Conservation (phyloP, 2,113 vertebrate genomes). For the Hymenochirus boettgeri region DNA sequence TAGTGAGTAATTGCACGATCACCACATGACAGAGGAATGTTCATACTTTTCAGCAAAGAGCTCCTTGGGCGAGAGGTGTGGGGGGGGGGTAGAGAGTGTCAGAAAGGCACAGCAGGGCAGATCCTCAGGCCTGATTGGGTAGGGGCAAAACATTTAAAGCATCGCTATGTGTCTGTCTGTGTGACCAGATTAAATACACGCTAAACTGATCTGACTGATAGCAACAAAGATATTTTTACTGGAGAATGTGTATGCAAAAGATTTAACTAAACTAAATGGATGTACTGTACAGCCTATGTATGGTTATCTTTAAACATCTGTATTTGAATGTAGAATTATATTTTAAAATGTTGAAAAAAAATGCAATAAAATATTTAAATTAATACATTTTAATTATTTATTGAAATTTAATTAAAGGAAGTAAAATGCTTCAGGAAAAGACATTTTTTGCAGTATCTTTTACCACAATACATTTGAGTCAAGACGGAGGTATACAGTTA, state of each 20-base stretch:
- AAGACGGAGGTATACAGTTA: too few species aligned
- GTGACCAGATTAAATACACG: conserved; percentile 4
- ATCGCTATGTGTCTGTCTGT: background rate
- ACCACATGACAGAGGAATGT: conserved; percentile 12
- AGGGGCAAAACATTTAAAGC: background rate
- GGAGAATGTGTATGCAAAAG: conserved; percentile 4
- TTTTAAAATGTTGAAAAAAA: too few species aligned
- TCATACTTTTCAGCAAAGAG: conserved; percentile 1
- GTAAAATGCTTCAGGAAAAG: too few species aligned
- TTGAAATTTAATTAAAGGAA: too few species aligned
- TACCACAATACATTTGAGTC: too few species aligned
- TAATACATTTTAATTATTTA: too few species aligned
- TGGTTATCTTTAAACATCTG: too few species aligned
- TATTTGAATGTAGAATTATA: too few species aligned
- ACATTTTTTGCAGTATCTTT: too few species aligned
- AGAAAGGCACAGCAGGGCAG: background rate
- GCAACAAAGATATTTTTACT: conserved; percentile 25
- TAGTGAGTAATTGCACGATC: conserved; percentile 15
- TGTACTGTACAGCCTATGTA: too few species aligned
- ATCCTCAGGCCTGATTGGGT: background rate
- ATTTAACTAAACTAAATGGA: background rate
- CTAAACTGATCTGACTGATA: conserved; percentile 10
- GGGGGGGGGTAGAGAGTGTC: background rate
- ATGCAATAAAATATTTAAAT: too few species aligned
- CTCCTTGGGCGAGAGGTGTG: conserved; percentile 15